phyloP scores from a whole-genome alignment of 30 jellyfish, hydroid and myxozoan species.

The Turritopsis rubra region DNA sequence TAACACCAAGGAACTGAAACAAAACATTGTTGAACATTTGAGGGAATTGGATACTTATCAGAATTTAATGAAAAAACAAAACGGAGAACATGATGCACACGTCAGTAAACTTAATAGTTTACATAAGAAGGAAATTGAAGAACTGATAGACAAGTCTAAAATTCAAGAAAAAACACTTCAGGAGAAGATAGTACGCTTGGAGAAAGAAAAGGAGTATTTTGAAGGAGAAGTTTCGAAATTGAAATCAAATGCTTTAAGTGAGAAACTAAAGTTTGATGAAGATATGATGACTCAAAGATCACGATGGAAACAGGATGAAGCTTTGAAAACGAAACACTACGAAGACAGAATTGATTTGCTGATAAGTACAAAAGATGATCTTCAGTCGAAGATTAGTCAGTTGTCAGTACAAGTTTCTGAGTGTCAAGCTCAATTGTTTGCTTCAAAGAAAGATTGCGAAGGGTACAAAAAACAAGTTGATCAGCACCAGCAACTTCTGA shows the following conservation, averaged over 20 bases:
- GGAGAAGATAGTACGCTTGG: conserved; percentile 40
- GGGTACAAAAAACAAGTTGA: conserved; percentile 49
- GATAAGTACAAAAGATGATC: conserved; percentile 61
- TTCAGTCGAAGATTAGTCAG: conserved; percentile 48
- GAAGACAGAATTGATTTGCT: conserved; percentile 67
- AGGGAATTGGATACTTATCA: conserved; percentile 8
- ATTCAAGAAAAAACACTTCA: background rate
- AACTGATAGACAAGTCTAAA: background rate
- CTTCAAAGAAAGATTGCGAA: conserved; percentile 51
- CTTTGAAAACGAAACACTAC: conserved; percentile 51
- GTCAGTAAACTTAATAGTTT: background rate
- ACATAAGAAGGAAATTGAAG: conserved; percentile 19
- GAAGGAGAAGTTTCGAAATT: conserved; percentile 53
- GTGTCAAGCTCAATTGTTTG: conserved; percentile 39
- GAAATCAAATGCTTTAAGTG: conserved; percentile 64
- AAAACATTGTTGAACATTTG: background rate
- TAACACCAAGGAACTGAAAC: background rate
- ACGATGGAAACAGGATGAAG: conserved; percentile 67
- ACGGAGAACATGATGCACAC: conserved; percentile 11
- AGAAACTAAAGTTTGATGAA: conserved; percentile 68
- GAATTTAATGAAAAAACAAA: background rate
- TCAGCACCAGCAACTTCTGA: conserved; percentile 44
- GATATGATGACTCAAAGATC: conserved; percentile 44
- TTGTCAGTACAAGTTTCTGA: conserved; percentile 59
- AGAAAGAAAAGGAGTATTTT: conserved; percentile 36